Conservation (phyloP, 2,797 vertebrate genomes). For the Myripristis murdjan region DNA sequence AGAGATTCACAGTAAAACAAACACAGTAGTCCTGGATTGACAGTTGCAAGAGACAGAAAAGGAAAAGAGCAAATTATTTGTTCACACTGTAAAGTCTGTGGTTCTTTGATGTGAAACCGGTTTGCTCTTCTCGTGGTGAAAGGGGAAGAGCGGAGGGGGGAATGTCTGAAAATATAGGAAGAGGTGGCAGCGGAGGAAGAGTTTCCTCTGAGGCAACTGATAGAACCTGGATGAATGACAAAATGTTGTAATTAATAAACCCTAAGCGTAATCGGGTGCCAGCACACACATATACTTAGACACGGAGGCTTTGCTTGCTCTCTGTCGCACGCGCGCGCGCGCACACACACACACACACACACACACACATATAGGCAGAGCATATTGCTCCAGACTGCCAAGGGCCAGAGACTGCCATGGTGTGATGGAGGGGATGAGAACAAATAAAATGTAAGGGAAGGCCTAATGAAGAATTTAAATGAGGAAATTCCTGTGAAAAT, state of each 20-base stretch:
- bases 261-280: constrained; percentile 63
- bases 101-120: constrained; percentile 39
- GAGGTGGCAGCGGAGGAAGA: constrained; percentile 21
- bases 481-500: constrained; percentile 73
- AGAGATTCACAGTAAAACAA: constrained; percentile 17
- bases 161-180: constrained; percentile 47
- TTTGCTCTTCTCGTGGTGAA: constrained; percentile 38
- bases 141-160: constrained; percentile 1
- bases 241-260: constrained; percentile 69
- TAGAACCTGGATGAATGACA: constrained; percentile 71
- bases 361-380: constrained; percentile 18
- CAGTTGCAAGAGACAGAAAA: constrained; percentile 34
- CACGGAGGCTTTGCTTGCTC: constrained; percentile 33
- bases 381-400: constrained; percentile 53
- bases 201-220: constrained; percentile 34
- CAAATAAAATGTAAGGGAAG: constrained; percentile 57
- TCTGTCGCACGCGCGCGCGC: constrained; percentile 13
- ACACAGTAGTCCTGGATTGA: constrained; percentile 27
- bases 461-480: constrained; percentile 76
- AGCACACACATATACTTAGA: constrained; percentile 38
- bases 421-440: constrained; percentile 61
- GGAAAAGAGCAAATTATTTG: constrained; percentile 42
- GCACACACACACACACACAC: constrained; percentile 35
- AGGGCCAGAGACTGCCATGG: constrained; percentile 46
- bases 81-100: constrained; percentile 42